These are phyloP conservation scores for Haemorhous mexicanus DNA, from an alignment of 2,113 vertebrate species.

Conservation along the genomic window DNA sequence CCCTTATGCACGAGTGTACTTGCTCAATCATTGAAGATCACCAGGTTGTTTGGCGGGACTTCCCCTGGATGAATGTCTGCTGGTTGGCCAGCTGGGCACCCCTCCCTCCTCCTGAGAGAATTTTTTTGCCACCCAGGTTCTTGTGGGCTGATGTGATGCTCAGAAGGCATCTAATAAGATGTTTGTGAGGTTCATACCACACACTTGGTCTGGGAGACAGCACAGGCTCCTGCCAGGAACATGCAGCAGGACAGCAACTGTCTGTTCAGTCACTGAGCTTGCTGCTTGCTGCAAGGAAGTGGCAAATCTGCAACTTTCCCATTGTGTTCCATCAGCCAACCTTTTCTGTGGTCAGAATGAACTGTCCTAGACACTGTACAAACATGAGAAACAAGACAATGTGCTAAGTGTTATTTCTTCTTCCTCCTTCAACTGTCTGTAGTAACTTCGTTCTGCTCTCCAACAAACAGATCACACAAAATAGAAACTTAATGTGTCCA, in stretches of 20 bases:
- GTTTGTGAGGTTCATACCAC: rapidly evolving
- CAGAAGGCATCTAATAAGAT: neutral
- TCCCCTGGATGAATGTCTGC: neutral
- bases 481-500: neutral
- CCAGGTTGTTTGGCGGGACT: neutral
- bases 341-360: neutral
- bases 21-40: neutral
- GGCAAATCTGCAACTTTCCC: neutral
- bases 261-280: neutral
- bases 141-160: neutral
- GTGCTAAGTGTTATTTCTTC: neutral
- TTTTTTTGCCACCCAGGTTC: neutral
- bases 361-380: neutral
- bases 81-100: neutral
- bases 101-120: neutral
- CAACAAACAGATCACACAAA: neutral
- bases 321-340: neutral
- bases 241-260: neutral
- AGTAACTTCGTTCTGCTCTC: neutral
- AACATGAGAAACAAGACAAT: neutral
- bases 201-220: neutral
- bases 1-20: neutral
- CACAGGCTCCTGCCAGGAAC: neutral
- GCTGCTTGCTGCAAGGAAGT: neutral
- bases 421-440: neutral